phyloP scores from a whole-genome alignment of 2,113 vertebrate genomes.

The Trematocara variabile region DNA sequence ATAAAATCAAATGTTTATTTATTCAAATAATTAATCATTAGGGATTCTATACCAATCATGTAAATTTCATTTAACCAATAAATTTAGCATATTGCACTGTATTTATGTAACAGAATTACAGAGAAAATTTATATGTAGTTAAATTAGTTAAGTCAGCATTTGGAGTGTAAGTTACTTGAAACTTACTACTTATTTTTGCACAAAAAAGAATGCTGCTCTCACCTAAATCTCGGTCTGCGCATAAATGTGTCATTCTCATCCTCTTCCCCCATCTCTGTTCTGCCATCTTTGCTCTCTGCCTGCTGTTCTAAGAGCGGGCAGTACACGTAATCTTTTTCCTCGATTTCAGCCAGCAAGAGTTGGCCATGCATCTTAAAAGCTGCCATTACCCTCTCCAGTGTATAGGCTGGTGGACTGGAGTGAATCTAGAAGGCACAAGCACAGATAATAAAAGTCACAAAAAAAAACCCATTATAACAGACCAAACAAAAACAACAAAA shows the following conservation, averaged over 20 bases:
- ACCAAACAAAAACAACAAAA: background rate
- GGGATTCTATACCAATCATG: background rate
- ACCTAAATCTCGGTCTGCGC: constrained; percentile 24
- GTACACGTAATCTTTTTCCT: constrained; percentile 84
- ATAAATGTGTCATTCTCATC: background rate
- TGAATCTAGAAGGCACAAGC: constrained; percentile 68
- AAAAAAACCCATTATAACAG: background rate
- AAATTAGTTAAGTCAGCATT: background rate
- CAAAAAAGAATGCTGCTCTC: background rate
- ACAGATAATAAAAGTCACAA: background rate
- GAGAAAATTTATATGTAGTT: background rate
- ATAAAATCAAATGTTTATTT: background rate
- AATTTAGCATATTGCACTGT: background rate
- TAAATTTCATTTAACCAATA: background rate
- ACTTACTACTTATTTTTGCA: background rate
- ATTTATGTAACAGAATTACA: background rate
- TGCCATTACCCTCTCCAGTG: constrained; percentile 80
- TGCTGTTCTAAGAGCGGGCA: constrained; percentile 70
- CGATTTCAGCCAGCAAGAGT: constrained; percentile 78
- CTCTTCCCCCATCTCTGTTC: constrained; percentile 13
- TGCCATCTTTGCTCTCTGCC: constrained; percentile 50
- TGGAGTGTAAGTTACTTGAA: background rate
- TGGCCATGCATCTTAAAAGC: constrained; percentile 81
- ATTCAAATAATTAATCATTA: background rate
- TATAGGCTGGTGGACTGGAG: constrained; percentile 73